Conservation (phyloP, 2,113 vertebrate species). For the Xenopus tropicalis region DNA sequence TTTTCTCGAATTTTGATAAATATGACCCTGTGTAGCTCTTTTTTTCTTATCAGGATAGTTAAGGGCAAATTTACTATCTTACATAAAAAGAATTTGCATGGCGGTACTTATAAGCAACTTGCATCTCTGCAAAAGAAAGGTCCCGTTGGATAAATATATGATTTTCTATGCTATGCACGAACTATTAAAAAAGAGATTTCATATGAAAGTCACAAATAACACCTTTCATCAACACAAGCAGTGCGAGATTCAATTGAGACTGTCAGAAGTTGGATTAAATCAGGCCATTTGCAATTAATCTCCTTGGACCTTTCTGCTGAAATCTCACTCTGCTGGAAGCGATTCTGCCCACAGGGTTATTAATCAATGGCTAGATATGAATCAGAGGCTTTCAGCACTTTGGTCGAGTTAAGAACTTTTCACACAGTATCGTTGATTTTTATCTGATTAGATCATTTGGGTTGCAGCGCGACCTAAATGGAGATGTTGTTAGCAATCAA, state of each 20-base stretch:
- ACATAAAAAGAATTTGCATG: too few relatives aligned
- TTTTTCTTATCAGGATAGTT: too few relatives aligned
- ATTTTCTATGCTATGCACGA: neutral
- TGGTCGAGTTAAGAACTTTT: constrained; percentile 10
- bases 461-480: neutral
- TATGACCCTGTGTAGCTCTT: too few relatives aligned
- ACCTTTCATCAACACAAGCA: constrained; percentile 12
- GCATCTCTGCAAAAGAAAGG: too few relatives aligned
- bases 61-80: too few relatives aligned
- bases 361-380: constrained; percentile 28
- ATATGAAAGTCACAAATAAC: constrained; percentile 19
- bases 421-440: constrained; percentile 5
- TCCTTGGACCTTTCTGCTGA: constrained; percentile 27
- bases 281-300: constrained; percentile 30
- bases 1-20: too few relatives aligned
- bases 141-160: neutral
- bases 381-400: constrained; percentile 11
- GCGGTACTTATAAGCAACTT: too few relatives aligned
- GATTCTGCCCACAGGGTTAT: constrained; percentile 7
- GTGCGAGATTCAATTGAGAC: constrained; percentile 7
- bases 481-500: neutral
- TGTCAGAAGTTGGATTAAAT: constrained; percentile 15
- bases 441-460: constrained; percentile 5
- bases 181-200: constrained; percentile 1
- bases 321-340: constrained; percentile 34